phyloP scores from a whole-genome alignment of 2,888 invertebrate species.

The Tetramorium bicarinatum region DNA sequence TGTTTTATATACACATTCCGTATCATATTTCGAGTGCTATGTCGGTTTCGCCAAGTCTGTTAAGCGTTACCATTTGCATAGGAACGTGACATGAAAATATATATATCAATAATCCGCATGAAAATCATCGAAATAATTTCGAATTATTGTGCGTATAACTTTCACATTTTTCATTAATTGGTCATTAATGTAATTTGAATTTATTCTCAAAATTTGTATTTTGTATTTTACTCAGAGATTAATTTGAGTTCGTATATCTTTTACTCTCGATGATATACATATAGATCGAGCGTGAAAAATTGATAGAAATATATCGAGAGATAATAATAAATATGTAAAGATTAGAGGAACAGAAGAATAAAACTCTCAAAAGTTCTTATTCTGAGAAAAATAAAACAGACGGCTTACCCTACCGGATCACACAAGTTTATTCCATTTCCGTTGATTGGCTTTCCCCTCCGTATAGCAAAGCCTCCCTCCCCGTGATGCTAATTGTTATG shows the following conservation, averaged over 20 bases:
- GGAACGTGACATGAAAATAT: slow-evolving; percentile 16
- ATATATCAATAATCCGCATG: slow-evolving; percentile 3
- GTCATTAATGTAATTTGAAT: background rate
- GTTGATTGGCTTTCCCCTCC: slow-evolving; percentile 79
- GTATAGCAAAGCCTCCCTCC: slow-evolving; percentile 72
- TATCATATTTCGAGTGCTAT: slow-evolving; percentile 39
- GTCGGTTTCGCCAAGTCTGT: slow-evolving; percentile 11
- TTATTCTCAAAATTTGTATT: background rate
- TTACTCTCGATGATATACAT: background rate
- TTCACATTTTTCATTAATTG: background rate
- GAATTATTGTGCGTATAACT: background rate
- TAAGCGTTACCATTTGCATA: slow-evolving; percentile 44
- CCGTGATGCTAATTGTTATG: slow-evolving; percentile 81
- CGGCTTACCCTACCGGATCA: slow-evolving; percentile 80
- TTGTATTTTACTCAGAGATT: background rate
- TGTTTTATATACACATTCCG: slow-evolving; percentile 34
- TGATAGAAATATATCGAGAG: background rate
- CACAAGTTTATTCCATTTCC: slow-evolving; percentile 83
- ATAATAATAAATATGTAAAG: background rate
- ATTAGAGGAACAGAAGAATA: background rate
- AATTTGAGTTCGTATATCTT: background rate
- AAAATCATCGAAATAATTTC: slow-evolving; percentile 29
- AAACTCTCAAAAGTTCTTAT: background rate
- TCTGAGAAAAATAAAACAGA: slow-evolving; percentile 56
- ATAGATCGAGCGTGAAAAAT: background rate